Evolutionary conservation across 1,140 invertebrate genomes (phyloP).

Genomic region (Ditylenchus dipsaci): DNA sequence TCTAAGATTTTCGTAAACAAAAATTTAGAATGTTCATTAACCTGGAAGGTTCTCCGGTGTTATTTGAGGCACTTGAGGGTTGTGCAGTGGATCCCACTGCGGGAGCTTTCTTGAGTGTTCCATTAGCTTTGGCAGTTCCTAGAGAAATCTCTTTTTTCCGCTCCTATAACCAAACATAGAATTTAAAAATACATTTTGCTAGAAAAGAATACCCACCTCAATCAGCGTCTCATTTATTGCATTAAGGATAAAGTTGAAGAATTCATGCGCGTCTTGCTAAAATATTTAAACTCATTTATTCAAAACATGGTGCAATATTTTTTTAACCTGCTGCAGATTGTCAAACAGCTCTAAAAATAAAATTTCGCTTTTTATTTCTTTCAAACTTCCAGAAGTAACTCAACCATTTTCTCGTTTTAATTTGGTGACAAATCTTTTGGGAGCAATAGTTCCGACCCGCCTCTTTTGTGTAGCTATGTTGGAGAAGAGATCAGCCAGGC

Average conservation of each 20-base stretch:
- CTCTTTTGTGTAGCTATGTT: conserved; percentile 98
- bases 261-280: conserved; percentile 99
- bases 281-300: conserved; percentile 2
- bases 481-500: conserved; percentile 94
- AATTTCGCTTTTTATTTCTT: background rate
- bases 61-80: background rate
- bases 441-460: conserved; percentile 96
- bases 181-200: no score
- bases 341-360: conserved; percentile 85
- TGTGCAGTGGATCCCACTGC: no score
- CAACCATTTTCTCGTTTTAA: conserved; percentile 95
- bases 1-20: no score
- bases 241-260: conserved; percentile 97
- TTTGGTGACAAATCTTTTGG: conserved; percentile 97
- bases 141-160: conserved; percentile 24
- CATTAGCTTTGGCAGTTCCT: conserved; percentile 23
- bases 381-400: conserved; percentile 4
- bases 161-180: conserved; percentile 28
- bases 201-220: no score
- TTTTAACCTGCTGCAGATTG: conserved; percentile 72
- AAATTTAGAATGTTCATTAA: background rate
- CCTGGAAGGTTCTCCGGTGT: background rate
- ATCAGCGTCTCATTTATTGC: conserved; percentile 70
- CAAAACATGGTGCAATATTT: no score
- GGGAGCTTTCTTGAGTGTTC: background rate